Conservation (phyloP, 2,888 invertebrate genomes). For the Xylophagus ater region DNA sequence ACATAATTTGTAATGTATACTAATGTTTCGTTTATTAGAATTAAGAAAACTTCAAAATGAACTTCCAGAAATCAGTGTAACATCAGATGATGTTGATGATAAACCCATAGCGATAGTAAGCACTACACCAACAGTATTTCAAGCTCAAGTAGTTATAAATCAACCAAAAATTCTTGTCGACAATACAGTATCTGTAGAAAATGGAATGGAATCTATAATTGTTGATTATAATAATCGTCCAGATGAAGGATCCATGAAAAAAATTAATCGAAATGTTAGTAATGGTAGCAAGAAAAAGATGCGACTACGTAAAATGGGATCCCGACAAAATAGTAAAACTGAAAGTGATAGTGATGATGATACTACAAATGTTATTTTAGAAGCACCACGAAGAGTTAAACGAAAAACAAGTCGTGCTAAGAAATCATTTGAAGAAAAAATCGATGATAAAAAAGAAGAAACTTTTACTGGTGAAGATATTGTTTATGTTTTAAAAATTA, state of each 20-base stretch:
- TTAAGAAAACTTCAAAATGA: conserved; percentile 22
- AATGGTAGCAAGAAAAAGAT: conserved; percentile 28
- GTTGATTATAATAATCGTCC: conserved; percentile 4
- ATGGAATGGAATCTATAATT: neutral
- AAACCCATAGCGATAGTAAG: conserved; percentile 17
- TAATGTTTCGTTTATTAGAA: conserved; percentile 21
- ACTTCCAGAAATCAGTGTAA: conserved; percentile 35
- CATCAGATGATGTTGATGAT: conserved; percentile 27
- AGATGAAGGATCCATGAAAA: conserved; percentile 12
- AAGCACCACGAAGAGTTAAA: conserved; percentile 36
- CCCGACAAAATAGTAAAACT: conserved; percentile 38
- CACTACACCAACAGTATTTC: conserved; percentile 16
- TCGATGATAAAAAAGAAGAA: conserved; percentile 24
- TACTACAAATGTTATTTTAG: conserved; percentile 26
- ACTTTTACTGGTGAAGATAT: conserved; percentile 30
- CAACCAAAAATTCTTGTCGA: conserved; percentile 12
- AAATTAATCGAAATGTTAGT: conserved; percentile 18
- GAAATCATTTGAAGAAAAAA: conserved; percentile 19
- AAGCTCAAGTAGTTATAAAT: conserved; percentile 15
- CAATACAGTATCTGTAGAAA: neutral
- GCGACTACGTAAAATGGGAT: conserved; percentile 36
- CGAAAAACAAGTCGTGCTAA: conserved; percentile 32
- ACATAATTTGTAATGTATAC: neutral
- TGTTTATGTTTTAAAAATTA: conserved; percentile 35
- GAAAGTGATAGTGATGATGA: conserved; percentile 38